Conservation (phyloP, 2,113 vertebrate species). For the Atherinomorus stipes region DNA sequence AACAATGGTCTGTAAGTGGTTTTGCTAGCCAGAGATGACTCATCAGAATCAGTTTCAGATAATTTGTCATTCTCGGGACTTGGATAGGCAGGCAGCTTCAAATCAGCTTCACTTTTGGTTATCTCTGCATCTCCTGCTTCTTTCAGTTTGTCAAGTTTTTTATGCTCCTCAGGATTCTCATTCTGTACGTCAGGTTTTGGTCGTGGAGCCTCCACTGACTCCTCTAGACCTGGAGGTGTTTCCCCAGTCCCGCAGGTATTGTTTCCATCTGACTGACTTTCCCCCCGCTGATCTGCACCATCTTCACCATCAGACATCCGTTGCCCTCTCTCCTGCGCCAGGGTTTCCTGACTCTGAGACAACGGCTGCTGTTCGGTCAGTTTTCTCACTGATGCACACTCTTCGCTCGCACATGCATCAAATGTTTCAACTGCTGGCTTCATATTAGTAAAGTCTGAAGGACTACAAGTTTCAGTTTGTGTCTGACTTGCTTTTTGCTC, state of each 20-base stretch:
- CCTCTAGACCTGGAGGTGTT: not conserved
- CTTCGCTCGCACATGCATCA: not conserved
- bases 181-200: not conserved
- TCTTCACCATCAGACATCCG: not conserved
- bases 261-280: not conserved
- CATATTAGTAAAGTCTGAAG: not conserved
- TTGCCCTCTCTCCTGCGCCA: not conserved
- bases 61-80: not conserved
- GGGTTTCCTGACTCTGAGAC: conserved; percentile 14
- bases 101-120: not conserved
- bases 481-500: not conserved
- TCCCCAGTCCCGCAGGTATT: not conserved
- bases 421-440: conserved; percentile 14
- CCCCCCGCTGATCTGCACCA: not conserved
- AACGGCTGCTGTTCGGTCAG: not conserved
- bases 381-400: not conserved
- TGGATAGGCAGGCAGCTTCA: not conserved
- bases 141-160: not conserved
- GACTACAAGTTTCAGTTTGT: not conserved
- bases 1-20: conserved; percentile 77
- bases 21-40: conserved; percentile 74
- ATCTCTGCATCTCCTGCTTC: not conserved
- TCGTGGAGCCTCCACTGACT: not conserved
- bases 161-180: not conserved
- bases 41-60: conserved; percentile 30